A percentile compares a stretch with the other conserved stretches of the same genome.
phyloP scores from a whole-genome alignment of 2,888 invertebrate species.

The Aspidapion aeneum region DNA sequence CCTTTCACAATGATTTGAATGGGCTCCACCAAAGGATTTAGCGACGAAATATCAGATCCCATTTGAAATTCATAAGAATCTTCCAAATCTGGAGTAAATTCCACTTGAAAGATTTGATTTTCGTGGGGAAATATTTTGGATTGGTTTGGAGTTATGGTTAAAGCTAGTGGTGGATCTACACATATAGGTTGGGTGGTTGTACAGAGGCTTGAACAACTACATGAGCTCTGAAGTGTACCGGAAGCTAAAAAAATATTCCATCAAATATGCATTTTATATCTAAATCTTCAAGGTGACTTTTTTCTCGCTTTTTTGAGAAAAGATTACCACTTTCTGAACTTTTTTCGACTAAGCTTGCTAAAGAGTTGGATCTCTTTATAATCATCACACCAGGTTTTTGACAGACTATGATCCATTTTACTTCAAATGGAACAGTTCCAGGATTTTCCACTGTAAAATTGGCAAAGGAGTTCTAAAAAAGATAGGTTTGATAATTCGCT shows the following conservation, averaged over 20 bases:
- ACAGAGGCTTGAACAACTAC: neutral
- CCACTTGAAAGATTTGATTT: constrained; percentile 48
- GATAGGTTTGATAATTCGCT: neutral
- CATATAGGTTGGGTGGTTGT: neutral
- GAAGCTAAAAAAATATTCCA: too few species aligned
- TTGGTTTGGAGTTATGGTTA: constrained; percentile 50
- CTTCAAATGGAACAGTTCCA: constrained; percentile 33
- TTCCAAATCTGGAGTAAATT: constrained; percentile 56
- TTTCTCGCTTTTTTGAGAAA: neutral
- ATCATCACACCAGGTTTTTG: constrained; percentile 19
- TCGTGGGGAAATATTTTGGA: constrained; percentile 50
- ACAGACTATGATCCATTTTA: constrained; percentile 31
- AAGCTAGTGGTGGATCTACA: constrained; percentile 45
- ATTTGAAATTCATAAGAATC: constrained; percentile 54
- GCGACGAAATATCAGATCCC: constrained; percentile 54
- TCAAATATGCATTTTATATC: neutral
- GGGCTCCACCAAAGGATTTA: constrained; percentile 44
- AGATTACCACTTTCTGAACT: neutral
- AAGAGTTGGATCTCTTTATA: constrained; percentile 20
- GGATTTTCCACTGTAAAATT: constrained; percentile 36
- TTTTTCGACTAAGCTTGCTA: neutral
- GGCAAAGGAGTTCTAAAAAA: constrained; percentile 32
- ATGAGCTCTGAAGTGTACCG: neutral
- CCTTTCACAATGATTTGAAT: constrained; percentile 50
- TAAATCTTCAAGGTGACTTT: neutral